Evolutionary conservation across 2,113 vertebrate species (phyloP).

Genomic region (Alexandromys fortis): DNA sequence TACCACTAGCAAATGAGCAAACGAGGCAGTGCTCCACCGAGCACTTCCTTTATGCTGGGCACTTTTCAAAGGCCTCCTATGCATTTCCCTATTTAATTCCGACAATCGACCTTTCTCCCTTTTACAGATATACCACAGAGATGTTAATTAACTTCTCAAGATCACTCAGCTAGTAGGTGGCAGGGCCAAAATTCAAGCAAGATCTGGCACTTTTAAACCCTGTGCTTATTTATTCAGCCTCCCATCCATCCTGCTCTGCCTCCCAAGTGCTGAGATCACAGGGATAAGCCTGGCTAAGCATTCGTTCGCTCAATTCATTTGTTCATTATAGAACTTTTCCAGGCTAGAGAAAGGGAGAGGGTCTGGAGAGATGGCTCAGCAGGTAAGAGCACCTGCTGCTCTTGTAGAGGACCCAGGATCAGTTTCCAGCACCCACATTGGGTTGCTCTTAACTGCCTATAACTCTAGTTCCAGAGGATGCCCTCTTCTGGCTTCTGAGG

Average conservation of each 20-base stretch:
- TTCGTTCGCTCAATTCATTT: not conserved
- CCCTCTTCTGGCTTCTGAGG: not conserved
- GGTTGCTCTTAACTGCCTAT: not conserved
- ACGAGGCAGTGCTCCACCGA: not conserved
- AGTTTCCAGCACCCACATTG: not conserved
- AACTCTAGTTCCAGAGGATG: not conserved
- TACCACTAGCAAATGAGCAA: not conserved
- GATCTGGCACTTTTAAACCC: not conserved
- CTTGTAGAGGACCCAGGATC: not conserved
- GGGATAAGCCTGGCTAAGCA: not conserved
- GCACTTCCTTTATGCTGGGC: not conserved
- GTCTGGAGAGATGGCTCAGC: not conserved
- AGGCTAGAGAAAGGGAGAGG: not conserved
- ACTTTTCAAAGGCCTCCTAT: not conserved
- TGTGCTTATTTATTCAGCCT: not conserved
- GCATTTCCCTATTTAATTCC: not conserved
- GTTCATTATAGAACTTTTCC: not conserved
- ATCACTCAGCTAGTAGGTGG: not conserved
- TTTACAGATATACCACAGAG: not conserved
- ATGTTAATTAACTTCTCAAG: not conserved
- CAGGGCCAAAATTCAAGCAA: not conserved
- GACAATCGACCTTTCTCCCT: not conserved
- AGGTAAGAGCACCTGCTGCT: not conserved
- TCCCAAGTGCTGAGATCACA: not conserved
- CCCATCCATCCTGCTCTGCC: not conserved